Evolutionary conservation across 2,888 invertebrate species (phyloP), one percentile per base, ranked within the genome.

Genomic region (Chrysotoxum bicinctum): DNA sequence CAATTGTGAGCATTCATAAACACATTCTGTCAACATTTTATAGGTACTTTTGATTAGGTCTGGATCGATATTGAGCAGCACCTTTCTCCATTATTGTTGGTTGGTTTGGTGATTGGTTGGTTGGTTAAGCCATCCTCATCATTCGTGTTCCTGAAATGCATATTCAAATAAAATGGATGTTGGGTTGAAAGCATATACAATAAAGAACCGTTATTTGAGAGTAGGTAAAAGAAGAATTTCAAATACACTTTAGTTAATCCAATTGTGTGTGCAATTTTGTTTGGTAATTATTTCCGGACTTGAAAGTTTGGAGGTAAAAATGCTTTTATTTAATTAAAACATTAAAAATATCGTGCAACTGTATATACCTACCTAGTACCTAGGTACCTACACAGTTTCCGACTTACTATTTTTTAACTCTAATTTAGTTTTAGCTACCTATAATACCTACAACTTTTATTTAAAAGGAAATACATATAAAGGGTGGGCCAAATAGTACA

Each of bases 1-100:
- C 37, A 60, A 32, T 45, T 64, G 30, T 26, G 62, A 48, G 48
- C 35, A 66, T 50, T 30, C 21, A 48, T 21, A 30, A 2, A 50
- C 26, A 70, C 62, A 60, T 54, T 70, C 69, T 72, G 70, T 79
- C 75, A 54, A 79, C 74, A 75, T 80, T 84, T 70, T 70, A 73
- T 54, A 35, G 58, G n/a, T n/a, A n/a, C n/a, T 70, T 32, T 74
- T 45, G 56, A 70, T 79, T 69, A 66, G 52, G 12, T 75, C 30
- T 40, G 35, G 84, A 84, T 84, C 84, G 84, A 84, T 84, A 80
- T 72, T 72, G 48, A 23, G 48, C 21, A 23, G 48, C 56, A 80
- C 60, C 62, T 60, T 32, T 32, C 12, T 19, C 37, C 10, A 50
- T 66, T 54, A 32, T 37, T 14, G 40, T 64, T 60, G 30, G 30